A percentile compares a stretch with the other conserved stretches of the same genome.
Evolutionary conservation across 2,113 vertebrate species (phyloP).

Genomic region (Melanotaenia duboulayi): DNA sequence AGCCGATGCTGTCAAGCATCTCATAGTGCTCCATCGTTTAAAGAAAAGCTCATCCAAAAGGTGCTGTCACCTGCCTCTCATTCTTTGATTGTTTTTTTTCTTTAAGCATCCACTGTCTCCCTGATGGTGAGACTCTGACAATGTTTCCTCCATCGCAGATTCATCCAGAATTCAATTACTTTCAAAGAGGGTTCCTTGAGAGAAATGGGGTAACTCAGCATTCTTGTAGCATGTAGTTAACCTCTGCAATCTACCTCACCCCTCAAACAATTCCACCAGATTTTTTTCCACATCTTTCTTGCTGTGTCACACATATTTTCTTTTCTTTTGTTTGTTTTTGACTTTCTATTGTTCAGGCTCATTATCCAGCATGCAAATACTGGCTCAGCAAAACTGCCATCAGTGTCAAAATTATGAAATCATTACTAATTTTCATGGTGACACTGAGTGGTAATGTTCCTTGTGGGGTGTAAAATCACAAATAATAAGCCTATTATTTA

Average conservation of each 20-base stretch:
- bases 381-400: background rate
- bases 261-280: conserved; percentile 50
- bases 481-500: background rate
- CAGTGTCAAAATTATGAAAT: conserved; percentile 9
- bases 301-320: conserved; percentile 15
- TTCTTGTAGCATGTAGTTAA: conserved; percentile 32
- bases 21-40: conserved; percentile 47
- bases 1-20: conserved; percentile 54
- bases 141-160: conserved; percentile 58
- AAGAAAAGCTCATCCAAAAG: conserved; percentile 53
- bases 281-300: conserved; percentile 5
- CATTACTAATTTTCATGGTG: conserved; percentile 2
- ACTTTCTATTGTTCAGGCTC: background rate
- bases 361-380: background rate
- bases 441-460: background rate
- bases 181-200: conserved; percentile 56
- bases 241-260: conserved; percentile 49
- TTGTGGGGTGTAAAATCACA: background rate
- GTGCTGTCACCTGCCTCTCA: conserved; percentile 67
- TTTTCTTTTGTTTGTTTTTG: background rate
- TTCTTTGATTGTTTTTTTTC: conserved; percentile 63
- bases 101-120: conserved; percentile 44
- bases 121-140: conserved; percentile 21
- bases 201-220: conserved; percentile 59
- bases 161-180: conserved; percentile 78